These are phyloP conservation scores for Adelosebastes latens DNA, from an alignment of 2,797 vertebrate genomes.

Conservation along the genomic window DNA sequence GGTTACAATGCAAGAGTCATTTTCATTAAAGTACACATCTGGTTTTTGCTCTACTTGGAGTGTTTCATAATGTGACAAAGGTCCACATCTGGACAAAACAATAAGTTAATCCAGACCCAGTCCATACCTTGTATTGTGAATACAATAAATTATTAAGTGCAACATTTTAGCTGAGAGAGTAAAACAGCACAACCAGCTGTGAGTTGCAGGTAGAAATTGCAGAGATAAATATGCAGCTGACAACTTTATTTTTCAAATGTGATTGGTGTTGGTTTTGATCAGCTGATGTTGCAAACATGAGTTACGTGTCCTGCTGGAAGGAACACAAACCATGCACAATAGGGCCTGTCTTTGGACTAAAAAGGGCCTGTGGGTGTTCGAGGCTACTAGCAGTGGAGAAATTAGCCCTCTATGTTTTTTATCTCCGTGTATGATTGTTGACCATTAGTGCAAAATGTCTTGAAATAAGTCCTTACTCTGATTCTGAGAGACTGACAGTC, in stretches of 20 bases:
- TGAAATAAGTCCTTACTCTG: neutral
- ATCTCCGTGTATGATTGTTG: neutral
- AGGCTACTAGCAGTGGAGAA: neutral
- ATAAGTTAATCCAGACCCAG: neutral
- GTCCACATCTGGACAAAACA: neutral
- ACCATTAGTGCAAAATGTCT: neutral
- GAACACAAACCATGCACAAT: constrained; percentile 12
- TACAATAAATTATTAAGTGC: no score
- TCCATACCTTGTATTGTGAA: no score
- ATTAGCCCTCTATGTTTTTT: neutral
- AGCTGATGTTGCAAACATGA: neutral
- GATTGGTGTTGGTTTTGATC: constrained; percentile 21
- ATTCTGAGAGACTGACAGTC: neutral
- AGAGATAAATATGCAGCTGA: constrained; percentile 1
- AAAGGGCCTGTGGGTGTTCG: constrained; percentile 16
- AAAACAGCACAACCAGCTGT: neutral
- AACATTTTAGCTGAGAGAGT: neutral
- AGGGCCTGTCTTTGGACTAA: constrained; percentile 9
- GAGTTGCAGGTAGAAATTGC: neutral
- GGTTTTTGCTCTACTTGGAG: constrained; percentile 5
- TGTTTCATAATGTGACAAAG: neutral
- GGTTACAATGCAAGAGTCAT: neutral
- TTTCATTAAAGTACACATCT: constrained; percentile 17
- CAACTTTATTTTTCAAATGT: neutral
- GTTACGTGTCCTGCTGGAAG: neutral